phyloP scores from a whole-genome alignment of 2,113 vertebrate genomes.

The Brachionichthys hirsutus region DNA sequence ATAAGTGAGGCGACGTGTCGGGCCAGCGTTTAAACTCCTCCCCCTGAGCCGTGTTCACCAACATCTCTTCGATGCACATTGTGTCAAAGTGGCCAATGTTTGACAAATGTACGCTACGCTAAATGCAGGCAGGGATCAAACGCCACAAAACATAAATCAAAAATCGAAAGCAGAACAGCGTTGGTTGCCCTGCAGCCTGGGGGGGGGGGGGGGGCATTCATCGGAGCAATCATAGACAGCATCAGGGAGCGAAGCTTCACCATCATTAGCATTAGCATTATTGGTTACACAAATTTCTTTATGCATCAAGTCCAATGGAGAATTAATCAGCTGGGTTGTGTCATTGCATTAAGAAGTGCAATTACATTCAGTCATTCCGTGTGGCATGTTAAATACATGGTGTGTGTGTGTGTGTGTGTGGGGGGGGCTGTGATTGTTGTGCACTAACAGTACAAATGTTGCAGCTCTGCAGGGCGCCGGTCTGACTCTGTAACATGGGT shows the following conservation, averaged over 20 bases:
- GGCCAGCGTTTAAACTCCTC: not conserved
- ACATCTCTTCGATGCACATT: slow-evolving; percentile 6
- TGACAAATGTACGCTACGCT: slow-evolving; percentile 5
- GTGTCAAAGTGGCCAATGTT: not conserved
- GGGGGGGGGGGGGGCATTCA: slow-evolving; percentile 39
- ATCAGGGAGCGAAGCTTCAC: slow-evolving; percentile 49
- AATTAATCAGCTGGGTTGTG: slow-evolving; percentile 65
- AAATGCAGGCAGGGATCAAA: slow-evolving; percentile 30
- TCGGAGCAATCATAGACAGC: slow-evolving; percentile 50
- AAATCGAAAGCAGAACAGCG: slow-evolving; percentile 30
- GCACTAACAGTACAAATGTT: slow-evolving; percentile 20
- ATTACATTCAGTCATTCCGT: slow-evolving; percentile 72
- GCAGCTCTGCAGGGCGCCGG: not conserved
- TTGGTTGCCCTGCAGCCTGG: slow-evolving; percentile 24
- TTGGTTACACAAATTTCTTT: slow-evolving; percentile 7
- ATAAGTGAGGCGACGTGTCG: not conserved
- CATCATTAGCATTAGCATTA: slow-evolving; percentile 39
- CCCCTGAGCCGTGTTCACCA: not conserved
- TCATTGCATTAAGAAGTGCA: slow-evolving; percentile 79
- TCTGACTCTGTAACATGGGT: not conserved
- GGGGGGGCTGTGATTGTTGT: slow-evolving; percentile 28
- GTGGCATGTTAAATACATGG: slow-evolving; percentile 72
- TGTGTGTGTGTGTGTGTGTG: slow-evolving; percentile 34
- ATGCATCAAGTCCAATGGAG: slow-evolving; percentile 44
- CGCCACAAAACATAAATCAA: slow-evolving; percentile 9